phyloP scores from a whole-genome alignment of 2,888 invertebrate genomes.

The Cephus pulcher region DNA sequence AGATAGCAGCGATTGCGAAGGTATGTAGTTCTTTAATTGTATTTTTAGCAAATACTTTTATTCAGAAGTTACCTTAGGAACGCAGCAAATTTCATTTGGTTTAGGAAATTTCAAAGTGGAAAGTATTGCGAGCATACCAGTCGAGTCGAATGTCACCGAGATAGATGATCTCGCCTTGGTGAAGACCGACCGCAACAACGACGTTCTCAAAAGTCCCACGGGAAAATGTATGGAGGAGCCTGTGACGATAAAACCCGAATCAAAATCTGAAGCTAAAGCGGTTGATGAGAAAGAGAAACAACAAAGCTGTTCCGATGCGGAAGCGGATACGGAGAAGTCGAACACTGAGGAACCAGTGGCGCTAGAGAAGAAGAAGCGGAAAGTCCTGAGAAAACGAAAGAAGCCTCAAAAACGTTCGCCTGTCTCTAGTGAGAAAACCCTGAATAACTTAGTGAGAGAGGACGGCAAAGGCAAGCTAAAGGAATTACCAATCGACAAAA shows the following conservation, averaged over 20 bases:
- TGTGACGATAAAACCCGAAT: conserved; percentile 22
- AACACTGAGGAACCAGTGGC: conserved; percentile 69
- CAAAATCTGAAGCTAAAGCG: conserved; percentile 9
- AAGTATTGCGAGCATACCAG: conserved; percentile 65
- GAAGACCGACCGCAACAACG: conserved; percentile 33
- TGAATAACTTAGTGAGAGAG: conserved; percentile 43
- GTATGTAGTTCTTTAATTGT: conserved; percentile 29
- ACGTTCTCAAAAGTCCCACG: conserved; percentile 26
- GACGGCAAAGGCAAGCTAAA: conserved; percentile 41
- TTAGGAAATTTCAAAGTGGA: conserved; percentile 70
- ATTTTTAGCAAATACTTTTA: neutral
- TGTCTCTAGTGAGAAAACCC: conserved; percentile 37
- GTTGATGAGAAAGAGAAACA: conserved; percentile 34
- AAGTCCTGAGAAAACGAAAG: conserved; percentile 75
- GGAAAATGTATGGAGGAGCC: conserved; percentile 30
- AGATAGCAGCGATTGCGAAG: conserved; percentile 58
- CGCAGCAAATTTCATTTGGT: conserved; percentile 1
- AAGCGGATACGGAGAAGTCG: conserved; percentile 67
- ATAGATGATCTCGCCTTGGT: conserved; percentile 54
- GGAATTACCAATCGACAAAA: conserved; percentile 36
- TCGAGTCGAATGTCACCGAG: conserved; percentile 67
- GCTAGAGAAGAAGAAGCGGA: conserved; percentile 70
- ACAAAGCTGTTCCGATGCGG: conserved; percentile 61
- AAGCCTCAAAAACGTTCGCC: conserved; percentile 67
- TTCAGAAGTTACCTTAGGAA: neutral